Base-by-base conservation (phyloP, 2,113 vertebrate species). In the Potamarius usumacintae region DNA sequence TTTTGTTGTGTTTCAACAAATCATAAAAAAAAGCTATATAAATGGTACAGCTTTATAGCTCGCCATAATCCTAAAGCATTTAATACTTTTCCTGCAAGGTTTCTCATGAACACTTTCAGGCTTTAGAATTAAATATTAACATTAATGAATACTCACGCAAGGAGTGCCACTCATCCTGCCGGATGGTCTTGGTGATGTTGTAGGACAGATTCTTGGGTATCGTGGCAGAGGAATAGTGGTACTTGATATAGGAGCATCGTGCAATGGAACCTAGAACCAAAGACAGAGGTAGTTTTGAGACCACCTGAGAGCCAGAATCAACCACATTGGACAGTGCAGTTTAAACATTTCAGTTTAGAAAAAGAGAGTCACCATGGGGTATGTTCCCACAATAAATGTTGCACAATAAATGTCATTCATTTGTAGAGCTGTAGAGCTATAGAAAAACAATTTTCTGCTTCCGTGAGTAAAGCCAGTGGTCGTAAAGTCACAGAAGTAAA, bases 111-210 rank as follows among this genome's bases (percentile, higher is more conserved):
- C 7, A 17, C 20, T 2, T 60, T 22, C 10, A 60, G 30, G 30
- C 18, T 60, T 42, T 79, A 79, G 58, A 63, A 52, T 22, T 25
- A 17, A 12, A 63, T 50, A 4, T 22, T 57, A 53, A 0, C 60
- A 5, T 65, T 3, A 17, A 9, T 58, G 4, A 42, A 69, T 86
- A 99, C 98, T 99, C 95, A 99, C 98, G 98, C 83, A 99, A 94
- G 82, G 98, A 96, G 0, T 99, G 98, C 98, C 98, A 99, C 92
- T 99, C 98, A 30, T 99, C 98, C 94, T 99, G 98, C 69, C 97
- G 96, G 94, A 99, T 99, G n/a, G 98, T 99, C 96, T 97, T 98
- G 67, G 98, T 98, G 94, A 98, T 97, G 94, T 99, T 99, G 94
- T 97, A 97, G 63, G 98, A 98, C 88, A 99, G 97, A 94, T 99